Base-by-base conservation (phyloP, 37 sponge, comb jelly and placozoan genomes). In the Halichondria panicea region DNA sequence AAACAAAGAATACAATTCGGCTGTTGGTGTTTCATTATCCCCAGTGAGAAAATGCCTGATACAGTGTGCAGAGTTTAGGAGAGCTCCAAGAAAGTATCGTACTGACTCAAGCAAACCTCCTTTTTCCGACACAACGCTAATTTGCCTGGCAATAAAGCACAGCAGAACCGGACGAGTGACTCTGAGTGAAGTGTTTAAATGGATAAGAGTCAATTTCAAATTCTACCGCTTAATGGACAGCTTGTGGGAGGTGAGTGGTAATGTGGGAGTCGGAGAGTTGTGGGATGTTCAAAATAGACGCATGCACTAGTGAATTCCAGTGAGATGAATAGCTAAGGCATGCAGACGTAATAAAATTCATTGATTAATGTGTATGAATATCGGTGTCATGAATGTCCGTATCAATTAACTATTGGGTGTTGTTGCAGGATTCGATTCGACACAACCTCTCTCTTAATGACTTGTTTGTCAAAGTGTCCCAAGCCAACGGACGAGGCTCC, bases 181-280 rank as follows among this genome's bases (percentile, higher is more conserved):
- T 8, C 72, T 97, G 38, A 68, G 76, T 66, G 93, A 87, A 7
- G 91, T 97, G 19, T 97, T 88, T 63, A 72, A 74, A 6, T 97
- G 97, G 97, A 93, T 97, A 39, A 97, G 72, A 81, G 86, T 63
- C 13, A 89, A 91, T 57, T 97, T 97, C 59, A 87, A 76, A 43
- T 97, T 88, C 66, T 97, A 87, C 74, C 63, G 79, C 42, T 40
- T 54, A 34, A 89, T 89, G 25, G 97, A 93, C 31, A 55, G 78
- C 30, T 76, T 86, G 42, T 97, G 97, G 97, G 91, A 97, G 91
- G 94, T 93, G 37, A 9, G 57, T 72, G 4, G 37, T 31, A 56
- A 7, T 64, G 9, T 58, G 27, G 25, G 27, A n/a, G 27, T n/a
- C 6, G 25, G 15, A 48, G 59, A 28, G n/a, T 28, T 58, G 7